Evolutionary conservation across 2,113 vertebrate species (phyloP).

Genomic region (Zosterops pallidus): DNA sequence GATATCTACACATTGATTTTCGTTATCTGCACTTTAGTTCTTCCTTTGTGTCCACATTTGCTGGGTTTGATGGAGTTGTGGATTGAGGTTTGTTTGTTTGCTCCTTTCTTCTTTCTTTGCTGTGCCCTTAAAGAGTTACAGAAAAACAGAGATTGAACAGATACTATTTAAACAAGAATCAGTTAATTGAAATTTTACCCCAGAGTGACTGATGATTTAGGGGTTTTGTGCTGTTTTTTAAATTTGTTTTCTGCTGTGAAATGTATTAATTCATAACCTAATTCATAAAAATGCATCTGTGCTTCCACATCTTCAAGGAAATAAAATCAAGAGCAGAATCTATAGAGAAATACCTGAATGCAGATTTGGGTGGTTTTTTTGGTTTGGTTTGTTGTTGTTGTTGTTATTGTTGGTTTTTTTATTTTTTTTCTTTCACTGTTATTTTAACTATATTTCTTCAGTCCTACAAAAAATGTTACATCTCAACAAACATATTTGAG

Average conservation of each 20-base stretch:
- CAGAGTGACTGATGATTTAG: not conserved
- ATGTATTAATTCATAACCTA: not conserved
- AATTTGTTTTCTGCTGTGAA: not conserved
- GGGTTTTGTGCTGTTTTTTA: accelerated
- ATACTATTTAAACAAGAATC: not conserved
- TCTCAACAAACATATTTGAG: not conserved
- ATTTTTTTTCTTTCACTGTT: not conserved
- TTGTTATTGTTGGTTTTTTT: not conserved
- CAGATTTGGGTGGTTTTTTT: too few relatives aligned
- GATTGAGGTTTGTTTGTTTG: not conserved
- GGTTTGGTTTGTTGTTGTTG: not conserved
- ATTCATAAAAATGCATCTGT: not conserved
- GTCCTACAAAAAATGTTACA: not conserved
- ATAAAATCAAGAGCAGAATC: not conserved
- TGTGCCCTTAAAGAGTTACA: not conserved
- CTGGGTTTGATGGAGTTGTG: not conserved
- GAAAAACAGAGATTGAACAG: not conserved
- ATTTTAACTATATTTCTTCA: not conserved
- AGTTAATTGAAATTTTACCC: not conserved
- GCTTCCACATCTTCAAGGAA: not conserved
- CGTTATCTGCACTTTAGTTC: not conserved
- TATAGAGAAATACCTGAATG: not conserved
- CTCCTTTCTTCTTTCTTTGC: not conserved
- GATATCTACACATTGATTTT: not conserved
- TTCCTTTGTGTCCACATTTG: not conserved